phyloP scores from a whole-genome alignment of 1,140 invertebrate species.

The Wasmannia auropunctata region DNA sequence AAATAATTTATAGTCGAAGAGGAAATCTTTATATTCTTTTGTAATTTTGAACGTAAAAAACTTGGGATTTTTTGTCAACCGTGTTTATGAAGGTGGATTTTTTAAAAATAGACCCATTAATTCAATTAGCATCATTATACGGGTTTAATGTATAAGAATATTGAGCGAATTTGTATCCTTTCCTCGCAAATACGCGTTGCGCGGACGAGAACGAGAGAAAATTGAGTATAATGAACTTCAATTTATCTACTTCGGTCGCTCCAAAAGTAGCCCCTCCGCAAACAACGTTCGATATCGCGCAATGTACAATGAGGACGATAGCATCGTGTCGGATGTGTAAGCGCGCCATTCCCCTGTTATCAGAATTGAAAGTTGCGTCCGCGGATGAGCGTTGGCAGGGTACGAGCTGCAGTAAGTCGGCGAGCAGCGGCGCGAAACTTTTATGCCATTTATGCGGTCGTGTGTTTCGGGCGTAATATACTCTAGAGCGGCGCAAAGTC shows the following conservation, averaged over 20 bases:
- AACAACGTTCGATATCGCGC: slow-evolving; percentile 2
- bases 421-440: slow-evolving; percentile 46
- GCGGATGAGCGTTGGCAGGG: neutral
- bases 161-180: neutral
- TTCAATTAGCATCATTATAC: neutral
- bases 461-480: slow-evolving; percentile 51
- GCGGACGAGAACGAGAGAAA: neutral
- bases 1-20: neutral
- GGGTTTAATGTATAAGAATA: neutral
- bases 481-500: neutral
- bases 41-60: neutral
- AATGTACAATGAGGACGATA: neutral
- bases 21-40: neutral
- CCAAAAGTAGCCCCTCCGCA: neutral
- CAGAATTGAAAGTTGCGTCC: slow-evolving; percentile 24
- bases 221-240: neutral
- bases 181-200: neutral
- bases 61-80: neutral
- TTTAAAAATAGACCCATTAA: neutral
- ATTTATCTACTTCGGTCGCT: neutral
- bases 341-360: neutral
- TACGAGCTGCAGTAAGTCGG: slow-evolving; percentile 6
- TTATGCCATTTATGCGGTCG: slow-evolving; percentile 30
- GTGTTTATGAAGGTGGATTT: neutral
- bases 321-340: neutral